Conservation (phyloP, 2,797 vertebrate genomes). For the Sebastes miniatus region DNA sequence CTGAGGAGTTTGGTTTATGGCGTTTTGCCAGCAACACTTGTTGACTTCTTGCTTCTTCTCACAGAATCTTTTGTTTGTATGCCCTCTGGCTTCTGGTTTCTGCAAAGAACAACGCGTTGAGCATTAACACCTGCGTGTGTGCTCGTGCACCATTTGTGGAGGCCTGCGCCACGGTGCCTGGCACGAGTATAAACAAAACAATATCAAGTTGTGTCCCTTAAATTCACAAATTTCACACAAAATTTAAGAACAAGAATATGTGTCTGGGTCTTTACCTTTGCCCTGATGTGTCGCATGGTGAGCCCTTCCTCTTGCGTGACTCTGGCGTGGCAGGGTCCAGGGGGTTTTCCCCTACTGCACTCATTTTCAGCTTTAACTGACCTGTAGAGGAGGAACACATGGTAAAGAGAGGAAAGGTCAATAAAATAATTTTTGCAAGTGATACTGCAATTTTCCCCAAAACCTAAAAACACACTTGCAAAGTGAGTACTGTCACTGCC, state of each 20-base stretch:
- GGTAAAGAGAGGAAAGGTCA: neutral
- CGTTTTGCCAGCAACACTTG: neutral
- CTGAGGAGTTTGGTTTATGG: neutral
- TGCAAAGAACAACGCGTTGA: neutral
- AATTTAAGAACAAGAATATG: neutral
- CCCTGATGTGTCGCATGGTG: conserved; percentile 90
- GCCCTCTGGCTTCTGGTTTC: neutral
- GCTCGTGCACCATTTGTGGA: neutral
- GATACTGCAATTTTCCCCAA: neutral
- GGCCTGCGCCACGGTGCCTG: neutral
- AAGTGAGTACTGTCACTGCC: neutral
- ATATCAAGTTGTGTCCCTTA: neutral
- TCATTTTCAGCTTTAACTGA: conserved; percentile 92
- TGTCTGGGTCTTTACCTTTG: conserved; percentile 83
- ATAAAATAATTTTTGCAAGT: neutral
- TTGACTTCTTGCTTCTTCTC: neutral
- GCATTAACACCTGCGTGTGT: neutral
- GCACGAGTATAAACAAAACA: neutral
- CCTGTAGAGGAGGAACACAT: conserved; percentile 67
- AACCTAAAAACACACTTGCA: neutral
- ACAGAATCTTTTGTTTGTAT: neutral
- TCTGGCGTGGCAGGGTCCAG: conserved; percentile 89
- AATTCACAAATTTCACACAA: neutral
- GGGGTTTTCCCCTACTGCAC: conserved; percentile 91
- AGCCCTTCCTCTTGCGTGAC: conserved; percentile 93